phyloP scores from a whole-genome alignment of 2,797 vertebrate genomes.

The Epinephelus awoara region DNA sequence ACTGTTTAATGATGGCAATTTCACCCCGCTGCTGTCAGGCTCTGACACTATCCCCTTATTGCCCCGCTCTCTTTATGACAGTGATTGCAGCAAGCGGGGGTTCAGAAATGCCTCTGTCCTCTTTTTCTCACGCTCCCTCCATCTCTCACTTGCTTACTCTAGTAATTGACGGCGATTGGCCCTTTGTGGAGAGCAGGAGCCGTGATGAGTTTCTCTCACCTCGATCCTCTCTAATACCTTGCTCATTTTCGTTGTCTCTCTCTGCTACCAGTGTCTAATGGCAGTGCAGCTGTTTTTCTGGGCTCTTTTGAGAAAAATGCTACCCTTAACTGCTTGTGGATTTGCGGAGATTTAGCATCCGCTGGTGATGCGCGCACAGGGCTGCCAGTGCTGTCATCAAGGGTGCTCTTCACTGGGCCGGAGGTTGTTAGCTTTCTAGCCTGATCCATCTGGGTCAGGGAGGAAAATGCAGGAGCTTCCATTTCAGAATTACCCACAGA shows the following conservation, averaged over 20 bases:
- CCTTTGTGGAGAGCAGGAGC: constrained; percentile 26
- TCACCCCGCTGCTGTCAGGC: constrained; percentile 19
- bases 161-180: constrained; percentile 61
- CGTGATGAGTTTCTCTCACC: constrained; percentile 49
- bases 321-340: constrained; percentile 26
- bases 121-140: constrained; percentile 35
- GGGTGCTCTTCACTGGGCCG: constrained; percentile 1
- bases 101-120: constrained; percentile 38
- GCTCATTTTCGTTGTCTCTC: constrained; percentile 40
- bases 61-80: constrained; percentile 18
- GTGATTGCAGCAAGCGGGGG: constrained; percentile 26
- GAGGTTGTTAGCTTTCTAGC: constrained; percentile 24
- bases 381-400: constrained; percentile 8
- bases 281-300: neutral
- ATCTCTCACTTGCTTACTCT: constrained; percentile 35
- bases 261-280: constrained; percentile 21
- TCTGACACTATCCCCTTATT: constrained; percentile 23
- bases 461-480: constrained; percentile 8
- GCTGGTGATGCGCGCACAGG: neutral
- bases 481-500: constrained; percentile 31
- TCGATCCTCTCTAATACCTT: constrained; percentile 47
- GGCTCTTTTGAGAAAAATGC: neutral
- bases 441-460: constrained; percentile 44
- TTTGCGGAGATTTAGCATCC: constrained; percentile 40
- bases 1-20: constrained; percentile 45